Conservation (phyloP, 30 jellyfish, hydroid and myxozoan species). For the Haliclystus octoradiatus region DNA sequence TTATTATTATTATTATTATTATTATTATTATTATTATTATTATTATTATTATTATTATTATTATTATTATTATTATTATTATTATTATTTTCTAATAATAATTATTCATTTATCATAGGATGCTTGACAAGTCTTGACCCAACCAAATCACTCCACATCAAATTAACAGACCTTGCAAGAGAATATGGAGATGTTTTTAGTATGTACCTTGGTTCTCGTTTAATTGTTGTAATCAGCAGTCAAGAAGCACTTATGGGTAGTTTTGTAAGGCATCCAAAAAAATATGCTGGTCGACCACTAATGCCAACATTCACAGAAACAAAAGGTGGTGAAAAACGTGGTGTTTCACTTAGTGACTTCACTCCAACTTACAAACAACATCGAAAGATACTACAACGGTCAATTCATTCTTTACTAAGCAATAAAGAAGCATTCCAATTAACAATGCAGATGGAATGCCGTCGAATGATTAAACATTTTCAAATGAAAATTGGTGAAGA, state of each 20-base stretch:
- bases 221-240: conserved; percentile 19
- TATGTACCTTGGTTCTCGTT: conserved; percentile 18
- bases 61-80: background rate
- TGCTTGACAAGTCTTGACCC: conserved; percentile 13
- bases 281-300: conserved; percentile 32
- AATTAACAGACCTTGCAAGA: conserved; percentile 5
- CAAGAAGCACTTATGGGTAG: conserved; percentile 13
- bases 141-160: conserved; percentile 1
- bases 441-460: conserved; percentile 4
- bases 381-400: conserved; percentile 5
- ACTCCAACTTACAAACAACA: conserved; percentile 16
- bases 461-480: conserved; percentile 7
- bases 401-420: conserved; percentile 4
- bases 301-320: conserved; percentile 22
- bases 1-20: background rate
- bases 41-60: background rate
- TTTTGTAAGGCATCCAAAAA: conserved; percentile 10
- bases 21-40: background rate
- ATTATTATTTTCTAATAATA: background rate
- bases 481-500: background rate
- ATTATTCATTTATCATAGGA: conserved; percentile 2
- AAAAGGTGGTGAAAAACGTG: conserved; percentile 9
- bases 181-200: conserved; percentile 18
- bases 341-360: conserved; percentile 18
- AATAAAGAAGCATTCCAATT: background rate